A percentile compares a stretch with the other conserved stretches of the same genome.
Evolutionary conservation across 2,888 invertebrate species (phyloP).

Genomic region (Machimus rusticus): DNA sequence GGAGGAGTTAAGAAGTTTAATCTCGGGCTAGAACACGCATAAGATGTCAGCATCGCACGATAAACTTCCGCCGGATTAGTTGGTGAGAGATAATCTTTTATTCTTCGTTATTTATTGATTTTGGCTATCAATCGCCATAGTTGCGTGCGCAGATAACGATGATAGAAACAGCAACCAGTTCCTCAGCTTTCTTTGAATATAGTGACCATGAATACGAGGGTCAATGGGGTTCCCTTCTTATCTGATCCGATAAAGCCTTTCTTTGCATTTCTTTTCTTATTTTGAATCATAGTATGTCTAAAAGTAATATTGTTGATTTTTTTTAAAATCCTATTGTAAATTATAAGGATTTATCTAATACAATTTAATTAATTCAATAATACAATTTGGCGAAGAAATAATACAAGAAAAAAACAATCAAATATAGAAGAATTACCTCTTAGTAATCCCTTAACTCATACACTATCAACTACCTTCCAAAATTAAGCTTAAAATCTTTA

Average conservation of each 20-base stretch:
- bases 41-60: background rate
- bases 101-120: background rate
- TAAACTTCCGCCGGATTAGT: background rate
- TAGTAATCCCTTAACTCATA: too few species aligned
- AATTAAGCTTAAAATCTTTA: too few species aligned
- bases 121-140: background rate
- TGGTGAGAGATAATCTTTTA: background rate
- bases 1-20: background rate
- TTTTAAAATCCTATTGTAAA: too few species aligned
- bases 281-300: background rate
- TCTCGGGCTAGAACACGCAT: background rate
- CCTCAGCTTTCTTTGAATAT: background rate
- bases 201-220: background rate
- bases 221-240: background rate
- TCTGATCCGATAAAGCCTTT: background rate
- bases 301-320: too few species aligned
- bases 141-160: background rate
- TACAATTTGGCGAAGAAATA: too few species aligned
- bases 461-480: too few species aligned
- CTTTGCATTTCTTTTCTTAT: background rate
- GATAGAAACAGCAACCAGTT: background rate
- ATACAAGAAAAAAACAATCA: too few species aligned
- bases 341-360: too few species aligned
- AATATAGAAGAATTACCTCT: too few species aligned
- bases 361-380: too few species aligned